phyloP scores from a whole-genome alignment of 2,797 vertebrate genomes.

The Pseudomugil gertrudae region DNA sequence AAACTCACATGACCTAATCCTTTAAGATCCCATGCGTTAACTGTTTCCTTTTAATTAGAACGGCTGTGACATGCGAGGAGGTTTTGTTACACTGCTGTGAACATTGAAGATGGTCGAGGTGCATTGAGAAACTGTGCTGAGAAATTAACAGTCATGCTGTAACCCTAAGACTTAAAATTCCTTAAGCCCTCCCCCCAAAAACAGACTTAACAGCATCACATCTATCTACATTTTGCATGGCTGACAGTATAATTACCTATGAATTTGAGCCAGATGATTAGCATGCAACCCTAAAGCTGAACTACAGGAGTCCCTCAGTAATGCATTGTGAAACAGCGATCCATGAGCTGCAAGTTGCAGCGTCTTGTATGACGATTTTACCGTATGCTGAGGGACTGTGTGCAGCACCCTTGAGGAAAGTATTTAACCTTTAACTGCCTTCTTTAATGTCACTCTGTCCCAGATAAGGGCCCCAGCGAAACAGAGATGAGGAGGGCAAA shows the following conservation, averaged over 20 bases:
- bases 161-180: constrained; percentile 25
- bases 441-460: constrained; percentile 70
- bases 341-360: constrained; percentile 44
- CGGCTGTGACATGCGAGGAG: constrained; percentile 11
- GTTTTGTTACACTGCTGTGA: constrained; percentile 32
- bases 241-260: constrained; percentile 27
- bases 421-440: constrained; percentile 80
- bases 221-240: constrained; percentile 16
- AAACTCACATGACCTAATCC: not conserved
- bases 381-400: constrained; percentile 40
- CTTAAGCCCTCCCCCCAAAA: constrained; percentile 8
- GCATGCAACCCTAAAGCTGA: constrained; percentile 30
- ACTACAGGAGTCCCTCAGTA: constrained; percentile 22
- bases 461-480: constrained; percentile 46
- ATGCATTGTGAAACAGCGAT: constrained; percentile 30
- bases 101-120: constrained; percentile 18
- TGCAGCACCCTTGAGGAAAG: constrained; percentile 67
- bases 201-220: not conserved
- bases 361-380: constrained; percentile 42
- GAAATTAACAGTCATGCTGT: constrained; percentile 26
- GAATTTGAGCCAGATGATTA: constrained; percentile 41
- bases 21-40: constrained; percentile 1
- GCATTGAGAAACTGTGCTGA: not conserved
- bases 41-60: constrained; percentile 33
- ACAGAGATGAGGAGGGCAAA: not conserved